Base-by-base conservation (phyloP, 2,888 invertebrate species). In the Subacronicta megacephala region DNA sequence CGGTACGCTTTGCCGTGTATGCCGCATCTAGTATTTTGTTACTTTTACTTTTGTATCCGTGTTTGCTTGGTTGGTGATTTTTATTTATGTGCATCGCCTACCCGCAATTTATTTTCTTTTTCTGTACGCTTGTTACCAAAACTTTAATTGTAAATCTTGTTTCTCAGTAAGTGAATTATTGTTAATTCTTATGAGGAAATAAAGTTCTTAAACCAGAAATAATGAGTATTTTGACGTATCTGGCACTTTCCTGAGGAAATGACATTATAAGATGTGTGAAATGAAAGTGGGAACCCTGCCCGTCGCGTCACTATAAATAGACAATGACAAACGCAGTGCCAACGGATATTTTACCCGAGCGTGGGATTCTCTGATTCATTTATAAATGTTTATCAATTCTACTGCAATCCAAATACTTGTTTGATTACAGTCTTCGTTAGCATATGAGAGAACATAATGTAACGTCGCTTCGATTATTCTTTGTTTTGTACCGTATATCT, bases 341-440 rank as follows among this genome's bases (percentile, higher is more conserved):
- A 49, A 59, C 59, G 52, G 64, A 72, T 75, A 68, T 63, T 65
- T 68, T 44, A 62, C 62, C 51, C 31, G 42, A 50, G 75, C 75
- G 74, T 74, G 75, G 76, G 74, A 74, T 55, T 41, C 51, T 55
- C 46, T 63, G 74, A 72, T 68, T 75, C 68, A 75, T 60, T 31
- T 46, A 44, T 55, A 45, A 62, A 71, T 62, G 50, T 66, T 65
- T 62, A 55, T 71, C 50, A 61, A 61, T 51, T 41, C 26, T 66
- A 55, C 43, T 71, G 60, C 59, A 66, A 61, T 43, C 41, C 52
- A 31, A 45, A 56, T 23, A 37, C 7, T 60, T 37, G 29, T 56
- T 56, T 55, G 53, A 62, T 59, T 50, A 47, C 37, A 54, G 18
- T 17, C 36, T 36, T 36, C n/a, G 37, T n/a, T 7, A 13, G 7